Conservation (phyloP, 2,888 invertebrate species). For the Microctonus brassicae region DNA sequence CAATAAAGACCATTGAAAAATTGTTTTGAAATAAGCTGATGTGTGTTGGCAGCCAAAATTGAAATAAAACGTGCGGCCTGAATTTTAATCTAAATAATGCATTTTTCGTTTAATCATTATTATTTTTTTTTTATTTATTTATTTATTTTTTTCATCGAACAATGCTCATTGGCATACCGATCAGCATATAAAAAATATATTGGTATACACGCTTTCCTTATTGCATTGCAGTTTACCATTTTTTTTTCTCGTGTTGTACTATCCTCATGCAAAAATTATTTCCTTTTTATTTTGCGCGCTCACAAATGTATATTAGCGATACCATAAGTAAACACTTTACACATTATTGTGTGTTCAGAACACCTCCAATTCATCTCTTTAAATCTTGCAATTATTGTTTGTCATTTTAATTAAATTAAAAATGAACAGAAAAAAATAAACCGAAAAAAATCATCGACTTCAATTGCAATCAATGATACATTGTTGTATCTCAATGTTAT, state of each 20-base stretch:
- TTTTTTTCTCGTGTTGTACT: constrained; percentile 53
- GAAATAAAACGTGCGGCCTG: constrained; percentile 37
- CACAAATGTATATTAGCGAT: background rate
- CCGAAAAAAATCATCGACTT: background rate
- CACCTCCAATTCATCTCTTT: background rate
- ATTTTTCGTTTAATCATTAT: constrained; percentile 23
- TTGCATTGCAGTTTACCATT: constrained; percentile 63
- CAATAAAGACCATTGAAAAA: constrained; percentile 52
- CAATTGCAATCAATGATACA: background rate
- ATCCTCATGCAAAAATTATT: constrained; percentile 45
- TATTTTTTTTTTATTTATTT: background rate
- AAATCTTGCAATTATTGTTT: constrained; percentile 1
- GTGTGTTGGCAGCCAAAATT: constrained; percentile 23
- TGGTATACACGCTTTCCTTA: constrained; percentile 65
- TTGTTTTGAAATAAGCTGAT: constrained; percentile 39
- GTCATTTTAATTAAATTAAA: background rate
- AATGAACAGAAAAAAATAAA: background rate
- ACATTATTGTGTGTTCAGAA: background rate
- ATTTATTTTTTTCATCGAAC: constrained; percentile 44
- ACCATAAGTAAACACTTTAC: background rate
- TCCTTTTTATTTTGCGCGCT: constrained; percentile 36
- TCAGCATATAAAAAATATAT: constrained; percentile 68
- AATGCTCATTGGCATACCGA: constrained; percentile 59
- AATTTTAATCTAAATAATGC: constrained; percentile 57
- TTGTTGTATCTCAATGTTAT: background rate